Evolutionary conservation across 2,113 vertebrate genomes (phyloP), one percentile per base, ranked within the genome.

Genomic region (Sialia sialis): DNA sequence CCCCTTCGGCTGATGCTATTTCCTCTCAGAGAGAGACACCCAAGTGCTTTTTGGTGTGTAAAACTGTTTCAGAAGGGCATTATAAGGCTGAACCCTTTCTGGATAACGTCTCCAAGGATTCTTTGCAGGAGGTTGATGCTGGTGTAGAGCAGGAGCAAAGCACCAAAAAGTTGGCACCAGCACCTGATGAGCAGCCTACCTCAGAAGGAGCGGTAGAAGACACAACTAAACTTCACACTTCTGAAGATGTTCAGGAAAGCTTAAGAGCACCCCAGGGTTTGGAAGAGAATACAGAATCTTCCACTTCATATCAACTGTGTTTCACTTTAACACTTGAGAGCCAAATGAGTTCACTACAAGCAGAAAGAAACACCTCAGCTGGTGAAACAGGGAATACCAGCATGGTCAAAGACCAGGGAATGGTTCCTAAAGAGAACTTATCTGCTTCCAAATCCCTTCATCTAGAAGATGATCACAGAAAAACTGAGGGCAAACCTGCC

Each of bases 1-100:
- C 56, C 39, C 14, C 27, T 82, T 58, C 29, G 55, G 7, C 41
- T 51, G 80, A 88, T 63, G 32, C 4, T 8, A 4, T 26, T 86
- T 76, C 89, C 48, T 72, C 62, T 78, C 76, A 76, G 78, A 75
- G 75, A 48, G 89, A 96, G 62, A 73, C 81, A 44, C 69, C 26
- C 11, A 91, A 95, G 60, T 94, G 87, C 86, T 94, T 91, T 68
- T 88, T 90, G 80, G 87, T 95, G 9, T 96, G 80, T 94, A 95
- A 96, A 90, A 88, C 94, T 5, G 27, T 95, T 96, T 96, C 95
- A 86, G 84, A 95, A 58, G 90, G 85, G 2, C 94, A 93, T 78
- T 93, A 95, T 52, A 94, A 92, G 49, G 93, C 96, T 67, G 96
- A 90, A 8, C 64, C 59, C 0, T 78, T 70, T 64, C 60, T 78